A percentile compares a stretch with the other conserved stretches of the same genome.
phyloP scores from a whole-genome alignment of 2,888 invertebrate genomes.

The Eumacrocentrus americanus region DNA sequence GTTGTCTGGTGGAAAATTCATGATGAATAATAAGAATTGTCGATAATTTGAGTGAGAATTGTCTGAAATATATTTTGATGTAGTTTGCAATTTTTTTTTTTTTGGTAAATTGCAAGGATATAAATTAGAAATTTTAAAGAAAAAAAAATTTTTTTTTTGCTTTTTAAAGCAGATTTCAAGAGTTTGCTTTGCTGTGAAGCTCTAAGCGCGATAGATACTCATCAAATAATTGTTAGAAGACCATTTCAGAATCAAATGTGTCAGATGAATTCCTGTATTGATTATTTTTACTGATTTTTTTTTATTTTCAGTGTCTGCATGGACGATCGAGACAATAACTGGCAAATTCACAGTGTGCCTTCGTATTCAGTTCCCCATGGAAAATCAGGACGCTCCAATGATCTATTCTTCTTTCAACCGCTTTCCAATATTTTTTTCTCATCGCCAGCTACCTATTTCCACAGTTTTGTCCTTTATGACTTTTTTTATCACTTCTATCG shows the following conservation, averaged over 20 bases:
- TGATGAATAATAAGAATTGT: too few species aligned
- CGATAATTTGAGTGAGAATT: too few species aligned
- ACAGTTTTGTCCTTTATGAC: not conserved
- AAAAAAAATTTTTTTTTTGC: not conserved
- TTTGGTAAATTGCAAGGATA: too few species aligned
- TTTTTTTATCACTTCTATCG: constrained; percentile 5
- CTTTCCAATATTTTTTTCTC: not conserved
- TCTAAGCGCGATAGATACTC: not conserved
- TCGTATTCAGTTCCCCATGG: not conserved
- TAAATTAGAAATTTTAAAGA: too few species aligned
- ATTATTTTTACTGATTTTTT: not conserved
- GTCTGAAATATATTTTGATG: too few species aligned
- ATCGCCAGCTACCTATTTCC: not conserved
- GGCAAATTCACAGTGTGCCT: not conserved
- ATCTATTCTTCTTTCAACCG: not conserved
- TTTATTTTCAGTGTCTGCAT: not conserved
- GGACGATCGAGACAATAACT: not conserved
- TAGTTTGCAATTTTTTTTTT: too few species aligned
- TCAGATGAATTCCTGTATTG: not conserved
- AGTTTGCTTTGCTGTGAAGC: not conserved
- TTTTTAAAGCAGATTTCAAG: not conserved
- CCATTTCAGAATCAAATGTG: not conserved
- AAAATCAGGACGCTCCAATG: not conserved
- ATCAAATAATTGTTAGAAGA: not conserved
- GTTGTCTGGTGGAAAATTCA: too few species aligned